phyloP scores from a whole-genome alignment of 2,888 invertebrate genomes.

The Adelognathus sp. region DNA sequence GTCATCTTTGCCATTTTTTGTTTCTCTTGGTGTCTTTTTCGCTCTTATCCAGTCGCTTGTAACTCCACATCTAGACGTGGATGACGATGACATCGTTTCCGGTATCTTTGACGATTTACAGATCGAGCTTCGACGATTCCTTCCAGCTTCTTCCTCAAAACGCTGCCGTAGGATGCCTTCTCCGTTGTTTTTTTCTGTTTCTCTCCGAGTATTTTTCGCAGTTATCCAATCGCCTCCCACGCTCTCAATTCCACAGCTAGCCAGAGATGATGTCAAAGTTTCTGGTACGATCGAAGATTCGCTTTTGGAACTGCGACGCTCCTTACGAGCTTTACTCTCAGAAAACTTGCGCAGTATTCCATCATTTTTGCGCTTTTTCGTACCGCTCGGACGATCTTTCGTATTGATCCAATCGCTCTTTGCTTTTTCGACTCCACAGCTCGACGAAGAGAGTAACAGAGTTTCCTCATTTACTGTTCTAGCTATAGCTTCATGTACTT shows the following conservation, averaged over 20 bases:
- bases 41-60: neutral
- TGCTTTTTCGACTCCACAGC: neutral
- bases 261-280: neutral
- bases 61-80: neutral
- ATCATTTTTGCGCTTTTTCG: slow-evolving; percentile 1
- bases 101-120: slow-evolving; percentile 1
- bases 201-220: no score
- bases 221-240: no score
- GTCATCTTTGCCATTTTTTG: slow-evolving; percentile 1
- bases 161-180: neutral
- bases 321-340: neutral
- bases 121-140: neutral
- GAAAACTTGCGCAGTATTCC: neutral
- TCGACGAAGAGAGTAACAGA: no score
- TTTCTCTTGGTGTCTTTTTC: neutral
- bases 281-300: neutral
- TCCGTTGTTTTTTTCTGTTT: no score
- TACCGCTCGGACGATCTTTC: neutral
- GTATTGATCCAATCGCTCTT: neutral
- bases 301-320: neutral
- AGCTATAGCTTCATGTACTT: no score
- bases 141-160: neutral
- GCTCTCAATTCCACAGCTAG: neutral
- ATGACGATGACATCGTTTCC: slow-evolving; percentile 5
- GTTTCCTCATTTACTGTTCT: no score